phyloP scores from a whole-genome alignment of 1,140 invertebrate species.

The Rhyzopertha dominica region DNA sequence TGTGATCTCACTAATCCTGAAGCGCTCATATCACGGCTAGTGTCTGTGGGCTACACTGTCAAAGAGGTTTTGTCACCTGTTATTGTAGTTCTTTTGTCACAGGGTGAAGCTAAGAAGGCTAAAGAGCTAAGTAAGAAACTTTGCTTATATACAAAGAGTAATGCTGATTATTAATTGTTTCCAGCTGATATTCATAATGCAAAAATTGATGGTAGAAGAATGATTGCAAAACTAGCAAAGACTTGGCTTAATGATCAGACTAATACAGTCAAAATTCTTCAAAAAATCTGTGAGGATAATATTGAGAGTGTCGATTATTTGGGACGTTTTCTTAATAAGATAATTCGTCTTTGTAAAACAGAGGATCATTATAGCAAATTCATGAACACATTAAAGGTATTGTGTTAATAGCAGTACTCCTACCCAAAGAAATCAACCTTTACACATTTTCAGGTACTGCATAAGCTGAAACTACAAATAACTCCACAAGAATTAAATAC shows the following conservation, averaged over 20 bases:
- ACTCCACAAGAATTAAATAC: constrained; percentile 44
- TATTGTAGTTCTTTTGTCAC: constrained; percentile 46
- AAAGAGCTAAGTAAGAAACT: constrained; percentile 48
- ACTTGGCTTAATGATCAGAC: constrained; percentile 31
- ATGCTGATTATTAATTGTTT: no score
- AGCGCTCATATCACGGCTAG: constrained; percentile 49
- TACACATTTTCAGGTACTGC: constrained; percentile 43
- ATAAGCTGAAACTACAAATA: constrained; percentile 41
- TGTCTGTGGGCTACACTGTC: constrained; percentile 43
- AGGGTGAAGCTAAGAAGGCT: constrained; percentile 45
- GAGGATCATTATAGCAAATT: constrained; percentile 24
- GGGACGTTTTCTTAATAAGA: constrained; percentile 24
- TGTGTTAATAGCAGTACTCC: no score
- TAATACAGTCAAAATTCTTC: constrained; percentile 30
- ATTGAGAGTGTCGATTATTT: constrained; percentile 23
- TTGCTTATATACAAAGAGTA: no score
- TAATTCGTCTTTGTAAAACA: constrained; percentile 20
- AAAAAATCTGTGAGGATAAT: constrained; percentile 30
- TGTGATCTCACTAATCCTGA: constrained; percentile 48
- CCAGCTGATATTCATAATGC: constrained; percentile 29
- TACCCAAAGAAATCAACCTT: no score
- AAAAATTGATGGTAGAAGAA: constrained; percentile 34
- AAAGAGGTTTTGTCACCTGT: constrained; percentile 47
- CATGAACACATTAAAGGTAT: constrained; percentile 28
- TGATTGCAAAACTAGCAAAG: constrained; percentile 24